Evolutionary conservation across 2,113 vertebrate genomes (phyloP).

Genomic region (Alexandromys fortis): DNA sequence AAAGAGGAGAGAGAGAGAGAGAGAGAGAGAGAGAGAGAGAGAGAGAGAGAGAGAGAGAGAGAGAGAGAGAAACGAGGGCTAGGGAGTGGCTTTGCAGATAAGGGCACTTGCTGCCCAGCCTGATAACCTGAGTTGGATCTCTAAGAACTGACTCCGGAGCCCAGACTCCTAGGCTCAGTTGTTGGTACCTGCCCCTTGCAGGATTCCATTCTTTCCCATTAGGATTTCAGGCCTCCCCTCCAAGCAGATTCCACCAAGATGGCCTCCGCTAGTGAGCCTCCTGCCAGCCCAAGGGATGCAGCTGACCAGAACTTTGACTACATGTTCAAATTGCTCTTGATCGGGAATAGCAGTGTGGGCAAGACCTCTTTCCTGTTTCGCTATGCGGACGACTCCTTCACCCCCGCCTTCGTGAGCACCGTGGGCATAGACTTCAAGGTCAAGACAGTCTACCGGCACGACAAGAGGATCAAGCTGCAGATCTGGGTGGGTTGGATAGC

Average conservation of each 20-base stretch:
- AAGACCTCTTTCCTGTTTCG: slow-evolving; percentile 97
- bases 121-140: neutral
- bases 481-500: slow-evolving; percentile 89
- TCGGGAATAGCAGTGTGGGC: slow-evolving; percentile 95
- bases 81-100: neutral
- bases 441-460: slow-evolving; percentile 94
- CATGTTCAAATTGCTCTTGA: slow-evolving; percentile 96
- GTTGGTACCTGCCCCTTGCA: neutral
- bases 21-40: no score
- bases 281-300: slow-evolving; percentile 89
- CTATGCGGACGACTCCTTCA: slow-evolving; percentile 95
- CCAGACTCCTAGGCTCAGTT: neutral
- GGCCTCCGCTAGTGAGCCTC: slow-evolving; percentile 89
- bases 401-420: slow-evolving; percentile 93
- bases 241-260: slow-evolving; percentile 80
- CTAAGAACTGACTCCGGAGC: neutral
- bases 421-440: slow-evolving; percentile 97
- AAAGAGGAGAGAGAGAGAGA: no score
- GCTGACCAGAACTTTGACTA: slow-evolving; percentile 96
- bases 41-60: neutral
- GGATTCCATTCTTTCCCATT: neutral
- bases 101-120: neutral
- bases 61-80: neutral
- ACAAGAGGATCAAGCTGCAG: slow-evolving; percentile 96
- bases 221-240: neutral